Percentiles rank a stretch among this genome's conserved stretches.
Conservation (phyloP, 1,140 invertebrate genomes). For the Whitmania pigra region DNA sequence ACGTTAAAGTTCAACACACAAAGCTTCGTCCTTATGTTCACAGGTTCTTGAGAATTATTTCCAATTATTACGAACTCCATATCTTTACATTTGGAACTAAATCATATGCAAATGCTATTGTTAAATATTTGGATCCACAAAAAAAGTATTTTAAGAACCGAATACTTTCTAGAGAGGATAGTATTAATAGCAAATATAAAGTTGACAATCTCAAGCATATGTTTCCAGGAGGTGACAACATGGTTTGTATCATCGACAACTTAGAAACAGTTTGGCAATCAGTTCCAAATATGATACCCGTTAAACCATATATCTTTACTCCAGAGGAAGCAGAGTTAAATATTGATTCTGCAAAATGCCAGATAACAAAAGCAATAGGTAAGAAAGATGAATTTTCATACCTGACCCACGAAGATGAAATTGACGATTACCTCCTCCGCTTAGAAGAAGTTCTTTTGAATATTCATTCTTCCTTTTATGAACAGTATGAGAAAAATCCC, state of each 20-base stretch:
- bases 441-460: conserved; percentile 76
- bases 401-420: conserved; percentile 45
- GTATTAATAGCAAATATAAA: conserved; percentile 87
- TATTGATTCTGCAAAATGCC: conserved; percentile 34
- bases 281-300: conserved; percentile 84
- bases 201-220: conserved; percentile 90
- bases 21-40: conserved; percentile 72
- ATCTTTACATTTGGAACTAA: conserved; percentile 95
- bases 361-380: not conserved
- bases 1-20: conserved; percentile 78
- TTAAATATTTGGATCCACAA: conserved; percentile 72
- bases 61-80: conserved; percentile 81
- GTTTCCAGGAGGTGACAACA: conserved; percentile 92
- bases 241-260: conserved; percentile 98
- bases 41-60: conserved; percentile 71
- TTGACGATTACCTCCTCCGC: conserved; percentile 82
- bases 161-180: conserved; percentile 93
- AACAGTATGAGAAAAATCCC: conserved; percentile 51
- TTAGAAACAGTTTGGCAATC: conserved; percentile 97
- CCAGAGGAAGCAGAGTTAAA: conserved; percentile 84
- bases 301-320: conserved; percentile 95
- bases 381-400: not conserved
- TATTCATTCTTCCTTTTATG: conserved; percentile 76
- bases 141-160: conserved; percentile 83
- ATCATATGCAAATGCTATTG: conserved; percentile 88